Percentiles rank a stretch among this genome's conserved stretches.
These are phyloP conservation scores for Andricus quercusramuli DNA, from an alignment of 2,888 invertebrate genomes.

Conservation along the genomic window DNA sequence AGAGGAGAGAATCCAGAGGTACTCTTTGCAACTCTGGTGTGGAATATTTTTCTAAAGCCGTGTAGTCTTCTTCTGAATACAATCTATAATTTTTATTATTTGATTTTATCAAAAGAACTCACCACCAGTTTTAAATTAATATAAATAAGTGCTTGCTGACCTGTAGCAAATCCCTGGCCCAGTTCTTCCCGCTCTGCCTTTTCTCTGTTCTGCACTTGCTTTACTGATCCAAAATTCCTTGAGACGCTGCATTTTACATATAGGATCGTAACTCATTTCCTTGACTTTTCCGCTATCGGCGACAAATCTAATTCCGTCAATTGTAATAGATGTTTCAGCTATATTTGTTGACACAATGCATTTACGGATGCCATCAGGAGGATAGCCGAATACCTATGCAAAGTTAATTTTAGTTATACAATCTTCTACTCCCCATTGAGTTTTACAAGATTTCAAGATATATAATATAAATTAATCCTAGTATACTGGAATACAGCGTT, in stretches of 20 bases:
- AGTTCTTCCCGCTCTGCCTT: slow-evolving; percentile 96
- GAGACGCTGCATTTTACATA: slow-evolving; percentile 92
- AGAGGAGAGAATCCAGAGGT: slow-evolving; percentile 93
- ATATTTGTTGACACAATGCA: slow-evolving; percentile 99
- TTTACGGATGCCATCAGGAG: slow-evolving; percentile 96
- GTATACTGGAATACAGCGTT: no score
- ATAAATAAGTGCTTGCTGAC: slow-evolving; percentile 53
- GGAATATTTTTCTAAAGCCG: slow-evolving; percentile 89
- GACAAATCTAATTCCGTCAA: slow-evolving; percentile 98
- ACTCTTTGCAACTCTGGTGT: slow-evolving; percentile 97
- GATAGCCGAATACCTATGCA: slow-evolving; percentile 91
- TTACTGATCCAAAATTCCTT: slow-evolving; percentile 99
- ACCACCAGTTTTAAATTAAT: not conserved
- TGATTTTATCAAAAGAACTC: not conserved
- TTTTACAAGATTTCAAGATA: no score
- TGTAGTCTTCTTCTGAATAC: slow-evolving; percentile 91
- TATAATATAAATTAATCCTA: no score
- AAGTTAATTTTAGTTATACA: not conserved
- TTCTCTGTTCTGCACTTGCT: slow-evolving; percentile 97
- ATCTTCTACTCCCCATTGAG: no score
- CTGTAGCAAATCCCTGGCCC: slow-evolving; percentile 96
- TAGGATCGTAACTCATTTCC: slow-evolving; percentile 97
- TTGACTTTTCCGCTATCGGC: slow-evolving; percentile 98
- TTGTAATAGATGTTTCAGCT: slow-evolving; percentile 98
- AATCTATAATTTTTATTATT: slow-evolving; percentile 80